Evolutionary conservation across 1,140 invertebrate species (phyloP).

Genomic region (silkworm (Bombyx mori)): ASM3026992v2 NC_085127.1:12018501-12019000

Average conservation of each 20-base stretch:
- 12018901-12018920: constrained; percentile 8
- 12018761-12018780: constrained; percentile 23
- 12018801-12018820: constrained; percentile 37
- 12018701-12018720: no score
- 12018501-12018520: no score
- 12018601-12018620: no score
- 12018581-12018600: no score
- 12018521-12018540: no score
- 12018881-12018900: constrained; percentile 31
- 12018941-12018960: constrained; percentile 26
- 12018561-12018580: no score
- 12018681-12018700: no score
- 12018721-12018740: not conserved
- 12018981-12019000: constrained; percentile 36
- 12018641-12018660: no score
- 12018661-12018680: no score
- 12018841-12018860: constrained; percentile 32
- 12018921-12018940: constrained; percentile 4
- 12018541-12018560: no score
- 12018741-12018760: constrained; percentile 9
- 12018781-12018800: constrained; percentile 31
- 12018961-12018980: constrained; percentile 32
- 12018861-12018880: constrained; percentile 33
- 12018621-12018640: no score
- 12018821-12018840: constrained; percentile 24